Base-by-base conservation (phyloP, 1,140 invertebrate genomes). In the Caerostris darwini region DNA sequence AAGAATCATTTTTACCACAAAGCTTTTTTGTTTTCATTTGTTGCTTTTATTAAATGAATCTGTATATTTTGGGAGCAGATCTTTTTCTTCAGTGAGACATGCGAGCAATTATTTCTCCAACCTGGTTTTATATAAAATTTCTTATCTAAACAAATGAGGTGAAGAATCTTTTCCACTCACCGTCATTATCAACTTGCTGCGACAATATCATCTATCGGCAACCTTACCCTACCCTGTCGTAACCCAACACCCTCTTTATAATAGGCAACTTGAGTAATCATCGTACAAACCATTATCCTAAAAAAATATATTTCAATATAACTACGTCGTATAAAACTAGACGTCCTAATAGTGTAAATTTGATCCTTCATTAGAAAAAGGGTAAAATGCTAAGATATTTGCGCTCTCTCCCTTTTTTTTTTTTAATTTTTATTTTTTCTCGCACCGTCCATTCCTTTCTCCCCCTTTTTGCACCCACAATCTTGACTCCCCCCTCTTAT, bases 231-330 rank as follows among this genome's bases (percentile, higher is more conserved):
- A 8, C 57, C 67, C n/a, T 82, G 58, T 59, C 50, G 87, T 34
- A 94, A 94, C 34, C 58, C n/a, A 86, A 94, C 58, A 87, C 92
- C 69, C 3, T 19, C 14, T 83, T 50, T 61, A 94, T 94, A 94
- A 94, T 94, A 58, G 87, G 92, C 69, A 94, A 94, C 92, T 82
- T 89, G 92, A 94, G 86, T 94, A 94, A 94, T 94, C 92, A 89
- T 87, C 81, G 34, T 57, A 17, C 67, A 94, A 89, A 82, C 92
- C 92, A 94, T 94, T 94, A 94, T 88, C 85, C 89, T 89, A 94
- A 94, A n/a, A 94, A 94, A 94, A 94, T 94, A 94, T 94, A 94
- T 94, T 86, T 94, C 92, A 94, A 94, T 94, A 94, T 94, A 94
- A 94, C 67, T 94, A 94, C 92, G 85, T 89, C 92, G 92, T 94